phyloP scores from a whole-genome alignment of 2,888 invertebrate genomes.

The Stenodema calcarata region DNA sequence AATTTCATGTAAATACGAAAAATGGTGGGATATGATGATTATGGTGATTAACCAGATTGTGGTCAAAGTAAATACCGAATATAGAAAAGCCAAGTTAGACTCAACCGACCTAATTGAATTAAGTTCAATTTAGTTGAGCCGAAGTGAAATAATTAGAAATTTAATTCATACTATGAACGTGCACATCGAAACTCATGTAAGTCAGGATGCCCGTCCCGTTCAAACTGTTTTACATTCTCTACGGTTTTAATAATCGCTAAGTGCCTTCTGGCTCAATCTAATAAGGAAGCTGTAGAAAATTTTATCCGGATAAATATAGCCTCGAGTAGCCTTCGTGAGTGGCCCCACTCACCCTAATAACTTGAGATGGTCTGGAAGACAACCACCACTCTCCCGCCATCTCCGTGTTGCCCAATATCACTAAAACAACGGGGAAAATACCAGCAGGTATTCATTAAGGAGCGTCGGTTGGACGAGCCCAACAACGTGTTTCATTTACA shows the following conservation, averaged over 20 bases:
- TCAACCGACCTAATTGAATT: no score
- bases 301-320: conserved; percentile 41
- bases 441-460: background rate
- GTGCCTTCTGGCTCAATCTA: conserved; percentile 16
- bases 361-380: conserved; percentile 20
- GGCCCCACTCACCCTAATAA: conserved; percentile 38
- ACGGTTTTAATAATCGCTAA: conserved; percentile 5
- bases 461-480: background rate
- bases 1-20: no score
- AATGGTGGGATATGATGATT: no score
- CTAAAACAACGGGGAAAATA: conserved; percentile 26
- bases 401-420: background rate
- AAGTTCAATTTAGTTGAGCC: no score
- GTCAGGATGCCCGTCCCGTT: background rate
- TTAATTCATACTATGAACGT: no score
- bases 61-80: no score
- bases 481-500: background rate
- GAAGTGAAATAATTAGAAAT: no score
- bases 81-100: no score
- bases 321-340: conserved; percentile 3
- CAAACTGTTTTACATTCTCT: background rate
- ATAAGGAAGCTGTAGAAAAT: conserved; percentile 34
- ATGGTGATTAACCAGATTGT: no score
- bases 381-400: background rate
- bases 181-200: no score